Evolutionary conservation across 2,113 vertebrate species (phyloP).

Genomic region (Saimiri boliviensis): DNA sequence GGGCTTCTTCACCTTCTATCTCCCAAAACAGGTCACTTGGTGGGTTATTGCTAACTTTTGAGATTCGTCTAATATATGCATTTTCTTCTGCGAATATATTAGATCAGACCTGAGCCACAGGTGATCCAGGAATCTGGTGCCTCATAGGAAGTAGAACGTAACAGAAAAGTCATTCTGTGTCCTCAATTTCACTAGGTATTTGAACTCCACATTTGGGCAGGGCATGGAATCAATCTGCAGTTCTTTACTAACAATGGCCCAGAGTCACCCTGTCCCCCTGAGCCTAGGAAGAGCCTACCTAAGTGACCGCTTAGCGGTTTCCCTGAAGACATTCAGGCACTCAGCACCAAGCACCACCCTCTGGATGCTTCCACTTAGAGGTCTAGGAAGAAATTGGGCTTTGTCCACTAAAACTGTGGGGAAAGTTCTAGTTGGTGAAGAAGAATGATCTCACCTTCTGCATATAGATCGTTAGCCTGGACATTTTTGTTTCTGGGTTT

Average conservation of each 20-base stretch:
- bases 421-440: neutral
- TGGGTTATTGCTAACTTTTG: neutral
- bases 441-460: neutral
- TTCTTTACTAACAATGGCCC: neutral
- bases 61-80: neutral
- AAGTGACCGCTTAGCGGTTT: neutral
- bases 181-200: neutral
- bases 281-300: neutral
- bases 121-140: neutral
- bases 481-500: neutral
- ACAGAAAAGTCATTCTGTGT: neutral
- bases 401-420: neutral
- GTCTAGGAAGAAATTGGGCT: neutral
- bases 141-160: neutral
- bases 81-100: neutral
- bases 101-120: neutral
- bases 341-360: neutral
- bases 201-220: neutral
- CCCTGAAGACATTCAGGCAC: neutral
- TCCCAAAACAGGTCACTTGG: neutral
- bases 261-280: neutral
- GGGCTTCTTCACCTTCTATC: neutral
- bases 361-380: neutral
- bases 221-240: accelerated
- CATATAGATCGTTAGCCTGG: neutral